Percentiles rank a stretch among this genome's conserved stretches.
Evolutionary conservation across 2,113 vertebrate species (phyloP).

Genomic region (Psittacula cyanocephala): DNA sequence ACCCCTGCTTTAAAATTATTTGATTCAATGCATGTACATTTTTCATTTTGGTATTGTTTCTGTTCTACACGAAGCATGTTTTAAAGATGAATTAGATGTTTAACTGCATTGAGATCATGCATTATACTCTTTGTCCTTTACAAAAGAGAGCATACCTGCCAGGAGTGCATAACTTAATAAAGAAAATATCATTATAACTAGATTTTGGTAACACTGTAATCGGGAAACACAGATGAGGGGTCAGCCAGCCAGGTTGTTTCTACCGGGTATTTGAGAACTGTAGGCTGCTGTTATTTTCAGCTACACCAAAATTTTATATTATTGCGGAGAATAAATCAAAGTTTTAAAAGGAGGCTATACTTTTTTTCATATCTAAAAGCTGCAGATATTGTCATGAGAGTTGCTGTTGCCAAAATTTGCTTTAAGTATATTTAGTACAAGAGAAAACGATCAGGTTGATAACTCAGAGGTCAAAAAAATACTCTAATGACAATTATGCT

Average conservation of each 20-base stretch:
- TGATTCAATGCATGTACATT: conserved; percentile 4
- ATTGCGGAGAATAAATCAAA: conserved; percentile 45
- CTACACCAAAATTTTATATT: conserved; percentile 31
- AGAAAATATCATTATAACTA: conserved; percentile 41
- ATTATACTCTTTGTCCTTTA: conserved; percentile 45
- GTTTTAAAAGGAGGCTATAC: background rate
- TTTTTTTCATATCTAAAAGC: background rate
- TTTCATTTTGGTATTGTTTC: conserved; percentile 52
- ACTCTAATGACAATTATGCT: background rate
- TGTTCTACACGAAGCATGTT: conserved; percentile 9
- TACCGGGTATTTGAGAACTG: background rate
- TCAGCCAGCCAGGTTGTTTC: conserved; percentile 25
- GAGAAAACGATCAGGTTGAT: conserved; percentile 16
- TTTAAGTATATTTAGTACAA: background rate
- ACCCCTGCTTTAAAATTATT: background rate
- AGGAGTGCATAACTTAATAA: conserved; percentile 42
- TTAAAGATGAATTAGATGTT: conserved; percentile 28
- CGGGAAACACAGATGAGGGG: background rate
- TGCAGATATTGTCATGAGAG: background rate
- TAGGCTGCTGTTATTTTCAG: conserved; percentile 37
- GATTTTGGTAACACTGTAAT: conserved; percentile 37
- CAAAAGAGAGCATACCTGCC: conserved; percentile 1
- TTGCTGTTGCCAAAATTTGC: conserved; percentile 1
- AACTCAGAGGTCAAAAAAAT: conserved; percentile 10
- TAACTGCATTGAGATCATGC: background rate